Evolutionary conservation across 2,113 vertebrate species (phyloP).

Genomic region (Macrotus californicus): DNA sequence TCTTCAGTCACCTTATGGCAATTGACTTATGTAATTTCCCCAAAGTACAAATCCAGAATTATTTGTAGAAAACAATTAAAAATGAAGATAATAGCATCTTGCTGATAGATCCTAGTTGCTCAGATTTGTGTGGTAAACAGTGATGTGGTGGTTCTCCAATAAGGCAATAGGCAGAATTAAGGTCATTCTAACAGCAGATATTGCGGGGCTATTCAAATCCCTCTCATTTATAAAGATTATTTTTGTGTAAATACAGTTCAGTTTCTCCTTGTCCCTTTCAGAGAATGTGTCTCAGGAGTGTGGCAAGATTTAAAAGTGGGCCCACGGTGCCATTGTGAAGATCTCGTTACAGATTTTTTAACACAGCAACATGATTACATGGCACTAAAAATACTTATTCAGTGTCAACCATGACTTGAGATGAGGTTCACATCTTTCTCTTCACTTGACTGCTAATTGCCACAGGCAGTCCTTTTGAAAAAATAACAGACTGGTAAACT

Average conservation of each 20-base stretch:
- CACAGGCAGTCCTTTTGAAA: constrained; percentile 59
- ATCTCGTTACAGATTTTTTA: constrained; percentile 40
- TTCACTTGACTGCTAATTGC: constrained; percentile 67
- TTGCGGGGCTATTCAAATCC: background rate
- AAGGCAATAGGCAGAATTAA: background rate
- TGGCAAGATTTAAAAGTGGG: background rate
- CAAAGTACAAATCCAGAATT: background rate
- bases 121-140: background rate
- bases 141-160: background rate
- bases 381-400: constrained; percentile 66
- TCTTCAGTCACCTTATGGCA: background rate
- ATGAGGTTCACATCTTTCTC: constrained; percentile 46
- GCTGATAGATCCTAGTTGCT: background rate
- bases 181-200: background rate
- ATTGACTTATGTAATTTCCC: background rate
- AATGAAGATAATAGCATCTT: background rate
- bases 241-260: background rate
- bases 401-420: constrained; percentile 45
- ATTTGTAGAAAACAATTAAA: background rate
- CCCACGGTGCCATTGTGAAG: background rate
- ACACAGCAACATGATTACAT: constrained; percentile 51
- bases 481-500: constrained; percentile 54
- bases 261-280: background rate
- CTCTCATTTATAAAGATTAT: background rate
- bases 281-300: background rate